phyloP scores from a whole-genome alignment of 2,113 vertebrate species.

The Ranitomeya imitator region DNA sequence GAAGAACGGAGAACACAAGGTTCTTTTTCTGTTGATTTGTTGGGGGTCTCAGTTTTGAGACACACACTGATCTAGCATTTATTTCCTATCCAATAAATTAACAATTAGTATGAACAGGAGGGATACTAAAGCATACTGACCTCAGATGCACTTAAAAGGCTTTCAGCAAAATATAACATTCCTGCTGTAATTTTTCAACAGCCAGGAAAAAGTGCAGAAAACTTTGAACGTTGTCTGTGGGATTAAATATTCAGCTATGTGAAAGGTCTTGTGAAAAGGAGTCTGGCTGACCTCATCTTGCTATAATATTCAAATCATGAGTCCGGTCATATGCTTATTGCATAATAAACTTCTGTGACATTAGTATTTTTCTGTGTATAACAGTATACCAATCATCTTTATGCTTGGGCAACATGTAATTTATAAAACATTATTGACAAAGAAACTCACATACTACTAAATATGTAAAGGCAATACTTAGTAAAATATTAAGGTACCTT shows the following conservation, averaged over 20 bases:
- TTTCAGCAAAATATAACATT: constrained; percentile 40
- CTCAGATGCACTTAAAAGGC: constrained; percentile 42
- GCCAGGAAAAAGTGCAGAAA: constrained; percentile 31
- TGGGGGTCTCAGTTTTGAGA: too few species aligned
- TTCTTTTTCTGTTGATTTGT: too few species aligned
- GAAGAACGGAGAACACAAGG: too few species aligned
- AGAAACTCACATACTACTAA: too few species aligned
- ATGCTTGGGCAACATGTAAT: neutral
- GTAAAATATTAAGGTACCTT: too few species aligned
- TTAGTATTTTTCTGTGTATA: neutral
- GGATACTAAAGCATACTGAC: constrained; percentile 9
- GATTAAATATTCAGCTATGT: constrained; percentile 36
- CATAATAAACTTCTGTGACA: constrained; percentile 43
- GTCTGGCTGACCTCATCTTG: constrained; percentile 30
- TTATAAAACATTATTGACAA: neutral
- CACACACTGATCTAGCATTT: too few species aligned
- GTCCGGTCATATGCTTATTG: constrained; percentile 24
- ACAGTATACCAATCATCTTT: neutral
- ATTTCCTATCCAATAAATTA: neutral
- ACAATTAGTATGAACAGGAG: neutral
- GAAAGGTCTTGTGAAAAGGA: constrained; percentile 46
- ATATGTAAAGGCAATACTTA: too few species aligned
- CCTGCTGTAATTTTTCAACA: constrained; percentile 48
- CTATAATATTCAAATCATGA: constrained; percentile 41
- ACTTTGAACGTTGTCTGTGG: constrained; percentile 20